Evolutionary conservation across 2,888 invertebrate species (phyloP), one percentile per base, ranked within the genome.

Genomic region (Drosophila nr. medialis): DNA sequence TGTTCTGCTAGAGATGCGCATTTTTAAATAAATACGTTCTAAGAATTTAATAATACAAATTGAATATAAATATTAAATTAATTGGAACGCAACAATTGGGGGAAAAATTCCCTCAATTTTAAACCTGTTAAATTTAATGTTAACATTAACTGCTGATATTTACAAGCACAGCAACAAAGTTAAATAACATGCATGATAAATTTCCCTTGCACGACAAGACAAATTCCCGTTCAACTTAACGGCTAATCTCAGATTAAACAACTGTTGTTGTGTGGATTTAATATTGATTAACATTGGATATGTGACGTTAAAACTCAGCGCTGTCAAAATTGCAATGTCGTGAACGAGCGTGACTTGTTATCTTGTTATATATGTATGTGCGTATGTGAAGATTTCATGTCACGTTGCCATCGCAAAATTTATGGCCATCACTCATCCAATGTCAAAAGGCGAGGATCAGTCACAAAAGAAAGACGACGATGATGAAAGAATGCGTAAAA

Each of bases 371-470:
- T 36, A 27, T 27, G 32, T 2, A 15, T 24, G 3, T 36, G 21
- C 24, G 27, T 27, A 38, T 45, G 55, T 36, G 59, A 55, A 72
- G 42, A 72, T 64, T 67, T 68, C 65, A 71, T 71, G 64, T 78
- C 87, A 83, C 75, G 72, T 55, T 81, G 69, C 64, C 82, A 85
- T 82, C 85, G 42, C 79, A 64, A 71, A 71, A 64, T 76, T 71
- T 76, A 77, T 76, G 61, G 72, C 54, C 77, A 77, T 77, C 81
- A 68, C 64, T 78, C 78, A 78, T 72, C 62, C 68, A 67, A 67
- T 72, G 81, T 86, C 88, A 83, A 85, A 89, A 70, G 77, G 72
- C 72, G 89, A 89, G 89, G 84, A 85, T 89, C 89, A 84, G 87
- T 84, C 89, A 87, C 85, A 89, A 84, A 84, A 89, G 84, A 73